These are phyloP conservation scores for Paracanthobrama guichenoti DNA, from an alignment of 2,113 vertebrate genomes.

Conservation along the genomic window DNA sequence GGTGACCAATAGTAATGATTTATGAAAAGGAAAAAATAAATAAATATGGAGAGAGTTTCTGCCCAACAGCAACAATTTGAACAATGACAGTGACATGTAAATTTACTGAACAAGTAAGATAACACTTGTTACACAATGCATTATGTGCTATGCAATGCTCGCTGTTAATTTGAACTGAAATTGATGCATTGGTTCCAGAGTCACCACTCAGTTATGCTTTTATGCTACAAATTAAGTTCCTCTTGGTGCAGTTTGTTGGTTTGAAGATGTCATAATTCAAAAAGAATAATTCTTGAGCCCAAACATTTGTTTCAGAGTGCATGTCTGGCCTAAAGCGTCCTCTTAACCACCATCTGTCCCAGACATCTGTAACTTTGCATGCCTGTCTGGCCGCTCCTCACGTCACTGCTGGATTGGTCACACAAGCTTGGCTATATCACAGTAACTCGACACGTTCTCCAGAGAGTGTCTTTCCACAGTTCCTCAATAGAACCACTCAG, in stretches of 20 bases:
- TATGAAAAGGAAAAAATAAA: no score
- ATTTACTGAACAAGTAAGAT: no score
- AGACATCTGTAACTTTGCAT: slow-evolving; percentile 1
- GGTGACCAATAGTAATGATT: no score
- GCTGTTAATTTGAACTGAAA: background rate
- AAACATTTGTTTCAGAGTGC: background rate
- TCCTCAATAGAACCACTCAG: slow-evolving; percentile 43
- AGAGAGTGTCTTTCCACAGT: slow-evolving; percentile 18
- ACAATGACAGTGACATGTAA: no score
- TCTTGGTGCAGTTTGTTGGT: background rate
- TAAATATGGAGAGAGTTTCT: no score
- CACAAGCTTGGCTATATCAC: slow-evolving; percentile 12
- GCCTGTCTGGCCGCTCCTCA: background rate
- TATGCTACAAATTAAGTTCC: background rate
- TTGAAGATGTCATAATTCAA: background rate
- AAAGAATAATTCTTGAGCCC: background rate
- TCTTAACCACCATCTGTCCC: slow-evolving; percentile 11
- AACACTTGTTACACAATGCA: background rate
- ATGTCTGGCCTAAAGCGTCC: background rate
- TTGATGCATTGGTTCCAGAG: background rate
- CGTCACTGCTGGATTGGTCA: background rate
- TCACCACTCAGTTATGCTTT: background rate
- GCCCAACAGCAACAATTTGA: no score
- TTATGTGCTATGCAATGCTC: background rate
- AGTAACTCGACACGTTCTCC: slow-evolving; percentile 34